Evolutionary conservation across 2,888 invertebrate species (phyloP).

Genomic region (Nomada fucata): DNA sequence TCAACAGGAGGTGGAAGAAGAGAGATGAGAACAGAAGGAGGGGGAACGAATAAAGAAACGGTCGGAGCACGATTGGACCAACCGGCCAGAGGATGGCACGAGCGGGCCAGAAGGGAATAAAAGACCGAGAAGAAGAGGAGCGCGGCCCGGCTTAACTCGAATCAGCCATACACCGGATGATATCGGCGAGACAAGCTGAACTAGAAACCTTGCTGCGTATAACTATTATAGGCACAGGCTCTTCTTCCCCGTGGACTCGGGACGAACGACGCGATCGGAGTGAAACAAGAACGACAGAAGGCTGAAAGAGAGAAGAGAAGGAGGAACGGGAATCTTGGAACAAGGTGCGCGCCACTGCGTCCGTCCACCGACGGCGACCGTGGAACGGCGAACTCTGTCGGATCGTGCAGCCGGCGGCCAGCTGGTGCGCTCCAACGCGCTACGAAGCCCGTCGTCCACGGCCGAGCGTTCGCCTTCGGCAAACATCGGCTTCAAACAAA

Average conservation of each 20-base stretch:
- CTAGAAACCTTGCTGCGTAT: too few species aligned
- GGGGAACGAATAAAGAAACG: constrained; percentile 51
- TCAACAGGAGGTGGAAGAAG: not conserved
- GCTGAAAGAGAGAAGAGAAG: constrained; percentile 27
- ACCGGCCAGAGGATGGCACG: constrained; percentile 50
- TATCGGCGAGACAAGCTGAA: constrained; percentile 12
- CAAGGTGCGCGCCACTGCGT: constrained; percentile 66
- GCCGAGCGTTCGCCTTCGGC: constrained; percentile 78
- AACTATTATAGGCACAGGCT: too few species aligned
- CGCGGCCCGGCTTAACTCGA: constrained; percentile 50
- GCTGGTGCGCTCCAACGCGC: constrained; percentile 72
- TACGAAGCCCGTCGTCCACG: constrained; percentile 74
- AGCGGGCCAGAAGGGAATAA: constrained; percentile 60
- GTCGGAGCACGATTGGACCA: constrained; percentile 47
- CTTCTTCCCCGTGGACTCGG: too few species aligned
- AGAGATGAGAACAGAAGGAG: constrained; percentile 25
- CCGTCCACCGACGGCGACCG: constrained; percentile 79
- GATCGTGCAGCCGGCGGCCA: constrained; percentile 75
- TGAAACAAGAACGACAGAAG: constrained; percentile 1
- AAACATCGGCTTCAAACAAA: constrained; percentile 76
- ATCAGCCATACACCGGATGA: constrained; percentile 19
- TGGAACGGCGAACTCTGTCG: constrained; percentile 81
- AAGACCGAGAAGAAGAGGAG: constrained; percentile 34
- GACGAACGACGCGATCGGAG: not conserved
- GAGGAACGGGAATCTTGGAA: constrained; percentile 57